A percentile compares a stretch with the other conserved stretches of the same genome.
Conservation (phyloP, 2,113 vertebrate genomes). For the Anhinga rufa region DNA sequence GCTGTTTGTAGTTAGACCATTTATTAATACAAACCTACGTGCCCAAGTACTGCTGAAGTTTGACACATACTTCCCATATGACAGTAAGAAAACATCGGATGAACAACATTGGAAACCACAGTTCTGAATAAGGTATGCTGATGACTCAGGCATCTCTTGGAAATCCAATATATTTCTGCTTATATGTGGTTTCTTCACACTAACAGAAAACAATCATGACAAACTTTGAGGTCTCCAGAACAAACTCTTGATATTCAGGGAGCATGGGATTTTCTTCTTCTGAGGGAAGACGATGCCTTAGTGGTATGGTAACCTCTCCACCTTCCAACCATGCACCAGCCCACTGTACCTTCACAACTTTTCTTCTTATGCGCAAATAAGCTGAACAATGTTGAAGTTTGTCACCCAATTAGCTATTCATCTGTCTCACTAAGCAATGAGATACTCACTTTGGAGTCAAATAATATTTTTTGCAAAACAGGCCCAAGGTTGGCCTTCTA, state of each 20-base stretch:
- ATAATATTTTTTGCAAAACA: neutral
- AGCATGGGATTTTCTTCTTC: neutral
- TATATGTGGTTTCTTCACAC: neutral
- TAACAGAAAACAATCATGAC: neutral
- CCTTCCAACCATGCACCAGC: neutral
- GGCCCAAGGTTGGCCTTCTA: neutral
- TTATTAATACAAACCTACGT: conserved; percentile 23
- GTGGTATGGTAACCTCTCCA: neutral
- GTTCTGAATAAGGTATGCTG: neutral
- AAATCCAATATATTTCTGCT: neutral
- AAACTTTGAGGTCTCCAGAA: conserved; percentile 18
- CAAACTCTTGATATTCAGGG: neutral
- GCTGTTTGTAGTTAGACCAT: neutral
- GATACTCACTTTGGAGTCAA: neutral
- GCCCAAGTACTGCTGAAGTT: neutral
- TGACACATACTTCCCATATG: conserved; percentile 30
- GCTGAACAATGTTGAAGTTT: neutral
- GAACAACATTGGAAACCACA: conserved; percentile 20
- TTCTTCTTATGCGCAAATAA: neutral
- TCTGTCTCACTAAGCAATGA: neutral
- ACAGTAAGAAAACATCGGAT: conserved; percentile 16
- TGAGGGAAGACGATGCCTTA: neutral
- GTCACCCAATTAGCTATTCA: neutral
- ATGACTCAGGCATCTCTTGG: conserved; percentile 20
- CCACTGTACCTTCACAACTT: neutral